A percentile compares a stretch with the other conserved stretches of the same genome.
phyloP scores from a whole-genome alignment of 1,140 invertebrate species.

The Oryctes rhinoceros region DNA sequence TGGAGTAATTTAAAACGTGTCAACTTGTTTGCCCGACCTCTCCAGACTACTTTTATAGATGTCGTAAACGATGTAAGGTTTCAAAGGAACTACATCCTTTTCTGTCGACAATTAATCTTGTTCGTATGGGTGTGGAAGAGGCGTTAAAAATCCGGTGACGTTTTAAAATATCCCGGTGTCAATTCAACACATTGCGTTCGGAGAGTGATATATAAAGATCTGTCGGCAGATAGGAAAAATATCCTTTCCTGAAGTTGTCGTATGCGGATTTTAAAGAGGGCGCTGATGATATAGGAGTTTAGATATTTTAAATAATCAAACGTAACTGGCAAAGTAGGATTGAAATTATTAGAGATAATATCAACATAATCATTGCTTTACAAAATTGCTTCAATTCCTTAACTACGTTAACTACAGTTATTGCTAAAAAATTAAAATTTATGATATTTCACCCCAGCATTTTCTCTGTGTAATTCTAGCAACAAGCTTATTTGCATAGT shows the following conservation, averaged over 20 bases:
- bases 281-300: background rate
- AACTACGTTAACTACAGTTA: background rate
- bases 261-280: background rate
- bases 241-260: background rate
- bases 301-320: background rate
- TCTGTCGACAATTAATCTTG: constrained; percentile 5
- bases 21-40: constrained; percentile 12
- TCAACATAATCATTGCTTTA: background rate
- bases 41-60: constrained; percentile 13
- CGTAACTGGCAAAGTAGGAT: background rate
- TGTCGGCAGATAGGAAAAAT: background rate
- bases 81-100: constrained; percentile 4
- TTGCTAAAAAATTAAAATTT: too few relatives aligned
- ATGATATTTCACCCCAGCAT: too few relatives aligned
- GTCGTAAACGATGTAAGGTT: background rate
- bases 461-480: too few relatives aligned
- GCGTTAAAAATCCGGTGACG: constrained; percentile 16
- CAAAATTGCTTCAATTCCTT: too few relatives aligned
- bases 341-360: background rate
- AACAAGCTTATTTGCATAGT: too few relatives aligned
- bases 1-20: background rate
- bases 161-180: constrained; percentile 15
- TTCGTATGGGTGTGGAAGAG: background rate
- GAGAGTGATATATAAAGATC: constrained; percentile 22
- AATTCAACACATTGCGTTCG: constrained; percentile 9